Evolutionary conservation across 2,797 vertebrate genomes (phyloP).

Genomic region (Etheostoma nigrum): DNA sequence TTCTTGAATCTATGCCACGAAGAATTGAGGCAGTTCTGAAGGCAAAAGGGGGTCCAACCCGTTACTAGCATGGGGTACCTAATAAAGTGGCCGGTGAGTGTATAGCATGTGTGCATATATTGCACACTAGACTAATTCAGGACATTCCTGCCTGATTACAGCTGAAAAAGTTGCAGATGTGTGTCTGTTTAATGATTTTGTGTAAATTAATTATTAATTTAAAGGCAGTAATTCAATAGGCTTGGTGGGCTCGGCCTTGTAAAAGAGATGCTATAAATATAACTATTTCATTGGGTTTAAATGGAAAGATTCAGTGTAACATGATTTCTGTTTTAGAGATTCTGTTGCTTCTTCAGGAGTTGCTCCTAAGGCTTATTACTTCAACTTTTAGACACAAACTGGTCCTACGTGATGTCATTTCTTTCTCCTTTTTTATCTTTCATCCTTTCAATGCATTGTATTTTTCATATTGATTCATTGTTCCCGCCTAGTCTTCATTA

Average conservation of each 20-base stretch:
- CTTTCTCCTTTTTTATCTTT: not conserved
- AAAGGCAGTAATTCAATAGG: slow-evolving; percentile 1
- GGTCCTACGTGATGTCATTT: not conserved
- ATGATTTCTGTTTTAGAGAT: not conserved
- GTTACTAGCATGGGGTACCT: too few relatives aligned
- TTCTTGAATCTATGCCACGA: too few relatives aligned
- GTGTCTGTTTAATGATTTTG: not conserved
- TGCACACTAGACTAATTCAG: not conserved
- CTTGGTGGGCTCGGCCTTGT: not conserved
- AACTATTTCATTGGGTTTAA: not conserved
- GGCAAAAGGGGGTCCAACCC: too few relatives aligned
- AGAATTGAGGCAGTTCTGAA: too few relatives aligned
- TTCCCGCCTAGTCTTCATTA: not conserved
- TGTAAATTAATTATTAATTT: not conserved
- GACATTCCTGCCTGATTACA: not conserved
- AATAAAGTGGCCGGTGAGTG: too few relatives aligned
- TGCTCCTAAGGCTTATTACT: not conserved
- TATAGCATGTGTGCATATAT: not conserved
- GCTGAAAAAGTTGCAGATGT: not conserved
- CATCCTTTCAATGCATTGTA: not conserved
- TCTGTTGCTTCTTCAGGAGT: not conserved
- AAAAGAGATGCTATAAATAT: not conserved
- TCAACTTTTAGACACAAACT: not conserved
- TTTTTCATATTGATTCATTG: not conserved
- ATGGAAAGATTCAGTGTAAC: not conserved